These are phyloP conservation scores for Lycocorax pyrrhopterus DNA, from an alignment of 2,113 vertebrate genomes.

Conservation along the genomic window DNA sequence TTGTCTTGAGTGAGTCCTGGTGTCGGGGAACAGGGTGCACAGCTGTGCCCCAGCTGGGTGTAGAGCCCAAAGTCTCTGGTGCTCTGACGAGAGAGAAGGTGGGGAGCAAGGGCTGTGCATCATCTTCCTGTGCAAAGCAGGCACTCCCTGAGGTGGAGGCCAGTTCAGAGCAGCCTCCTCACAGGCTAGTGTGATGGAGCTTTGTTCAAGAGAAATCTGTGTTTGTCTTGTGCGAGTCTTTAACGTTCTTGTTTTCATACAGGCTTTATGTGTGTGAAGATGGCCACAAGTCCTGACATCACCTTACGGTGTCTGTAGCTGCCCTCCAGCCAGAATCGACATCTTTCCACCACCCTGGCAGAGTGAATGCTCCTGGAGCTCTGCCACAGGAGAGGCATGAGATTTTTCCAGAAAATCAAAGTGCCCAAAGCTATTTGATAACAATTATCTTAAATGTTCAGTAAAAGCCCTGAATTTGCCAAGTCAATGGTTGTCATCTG, in stretches of 20 bases:
- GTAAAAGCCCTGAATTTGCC: background rate
- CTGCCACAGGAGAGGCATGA: background rate
- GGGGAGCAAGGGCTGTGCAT: fast-evolving
- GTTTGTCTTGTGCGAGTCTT: background rate
- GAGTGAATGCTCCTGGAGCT: background rate
- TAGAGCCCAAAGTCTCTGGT: fast-evolving
- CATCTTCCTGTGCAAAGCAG: background rate
- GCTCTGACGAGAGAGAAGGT: background rate
- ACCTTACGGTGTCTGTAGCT: background rate
- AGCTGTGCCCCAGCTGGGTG: background rate
- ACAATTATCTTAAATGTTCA: background rate
- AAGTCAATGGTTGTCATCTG: background rate
- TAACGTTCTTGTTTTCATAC: background rate
- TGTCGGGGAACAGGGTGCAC: fast-evolving
- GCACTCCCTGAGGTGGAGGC: background rate
- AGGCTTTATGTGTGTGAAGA: background rate
- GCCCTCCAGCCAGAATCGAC: background rate
- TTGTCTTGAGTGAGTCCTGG: background rate
- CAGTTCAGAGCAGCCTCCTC: background rate
- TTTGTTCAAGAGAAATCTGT: background rate
- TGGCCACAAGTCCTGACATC: background rate
- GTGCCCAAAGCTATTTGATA: background rate
- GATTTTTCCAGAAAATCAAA: background rate
- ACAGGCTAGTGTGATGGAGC: background rate
- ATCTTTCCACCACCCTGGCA: fast-evolving